phyloP scores from a whole-genome alignment of 2,113 vertebrate species.

The human (Homo sapiens) region DNA sequence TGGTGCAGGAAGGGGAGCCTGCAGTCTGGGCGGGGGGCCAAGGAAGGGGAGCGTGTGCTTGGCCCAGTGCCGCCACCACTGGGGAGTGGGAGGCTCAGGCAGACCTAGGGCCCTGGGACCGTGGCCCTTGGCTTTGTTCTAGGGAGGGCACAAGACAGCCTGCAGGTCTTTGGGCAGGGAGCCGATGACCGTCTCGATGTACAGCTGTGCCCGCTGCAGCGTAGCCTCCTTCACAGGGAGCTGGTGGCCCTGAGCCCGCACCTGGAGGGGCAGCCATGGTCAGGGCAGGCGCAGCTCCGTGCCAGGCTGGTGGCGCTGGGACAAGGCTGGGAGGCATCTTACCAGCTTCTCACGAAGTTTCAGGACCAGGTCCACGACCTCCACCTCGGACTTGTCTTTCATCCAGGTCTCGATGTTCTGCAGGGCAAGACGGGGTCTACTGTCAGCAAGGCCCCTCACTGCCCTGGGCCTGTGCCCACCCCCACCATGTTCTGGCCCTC shows the following conservation, averaged over 20 bases:
- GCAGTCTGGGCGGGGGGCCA: background rate
- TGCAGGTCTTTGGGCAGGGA: constrained; percentile 93
- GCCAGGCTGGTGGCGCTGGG: rapidly evolving
- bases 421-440: background rate
- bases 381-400: constrained; percentile 96
- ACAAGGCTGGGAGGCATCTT: background rate
- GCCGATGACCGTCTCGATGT: constrained; percentile 83
- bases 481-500: background rate
- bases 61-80: background rate
- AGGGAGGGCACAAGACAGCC: constrained; percentile 85
- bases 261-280: constrained; percentile 74
- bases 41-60: background rate
- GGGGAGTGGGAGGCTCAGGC: background rate
- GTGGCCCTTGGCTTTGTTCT: background rate
- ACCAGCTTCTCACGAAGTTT: constrained; percentile 97
- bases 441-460: background rate
- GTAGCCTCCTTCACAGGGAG: constrained; percentile 89
- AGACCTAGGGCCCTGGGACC: background rate
- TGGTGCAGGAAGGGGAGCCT: background rate
- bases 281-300: background rate
- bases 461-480: background rate
- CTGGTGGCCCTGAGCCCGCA: constrained; percentile 86
- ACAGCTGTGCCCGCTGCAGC: constrained; percentile 82
- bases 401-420: constrained; percentile 94
- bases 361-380: constrained; percentile 94